Base-by-base conservation (phyloP, 2,113 vertebrate genomes). In the Riparia riparia region DNA sequence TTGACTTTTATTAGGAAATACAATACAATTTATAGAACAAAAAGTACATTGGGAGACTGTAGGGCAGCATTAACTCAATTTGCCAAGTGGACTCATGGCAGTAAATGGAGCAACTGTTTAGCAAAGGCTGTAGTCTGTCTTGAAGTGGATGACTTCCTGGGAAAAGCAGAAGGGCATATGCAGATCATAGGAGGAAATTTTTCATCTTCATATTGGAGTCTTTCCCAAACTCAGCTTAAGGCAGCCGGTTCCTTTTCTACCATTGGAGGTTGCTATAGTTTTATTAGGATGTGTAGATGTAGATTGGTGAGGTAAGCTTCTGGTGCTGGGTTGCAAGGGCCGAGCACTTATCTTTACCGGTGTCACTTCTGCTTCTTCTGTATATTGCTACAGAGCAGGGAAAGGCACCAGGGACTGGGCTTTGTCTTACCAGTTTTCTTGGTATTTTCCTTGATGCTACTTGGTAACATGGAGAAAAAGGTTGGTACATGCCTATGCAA, bases 1-100 rank as follows among this genome's bases (percentile, higher is more conserved):
- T 89, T 96, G 95, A 96, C 93, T 95, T 97, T 96, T 95, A 96
- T 83, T 95, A 94, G 93, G 89, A 86, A 96, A 96, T 73, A 50
- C 0, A 22, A 93, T 94, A 90, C 64, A 58, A 41, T 85, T 95
- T 94, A 72, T 71, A 76, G 92, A 95, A 71, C 68, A 68, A 89
- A 95, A 81, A 78, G 12, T 41, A 68, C 41, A 17, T 80, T 3
- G 12, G 65, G 93, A 89, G 84, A 87, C 82, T 89, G 49, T 87
- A 70, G 58, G 82, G 78, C 81, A 93, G 34, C 53, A 64, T 92
- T 94, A 85, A 56, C 45, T 94, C 57, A 56, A 74, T 94, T 95
- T 95, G 28, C 51, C 41, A 88, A 64, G 26, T 66, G 37, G 20
- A 61, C 70, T 90, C 2, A 1, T 78, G 47, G 50, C 50, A 85